Evolutionary conservation across 1,140 invertebrate genomes (phyloP).

Genomic region (Psix sp.): DNA sequence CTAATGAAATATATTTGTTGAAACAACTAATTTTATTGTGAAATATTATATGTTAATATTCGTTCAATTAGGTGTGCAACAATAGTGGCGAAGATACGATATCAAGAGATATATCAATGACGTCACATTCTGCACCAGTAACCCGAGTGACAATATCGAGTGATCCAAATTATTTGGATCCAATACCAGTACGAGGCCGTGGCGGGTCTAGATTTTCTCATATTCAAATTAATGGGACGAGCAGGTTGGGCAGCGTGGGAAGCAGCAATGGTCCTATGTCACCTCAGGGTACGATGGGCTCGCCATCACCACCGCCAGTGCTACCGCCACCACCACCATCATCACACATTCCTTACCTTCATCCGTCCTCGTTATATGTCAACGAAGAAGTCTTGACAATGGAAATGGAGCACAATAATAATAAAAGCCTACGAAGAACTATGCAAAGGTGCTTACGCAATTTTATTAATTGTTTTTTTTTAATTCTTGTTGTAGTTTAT

Average conservation of each 20-base stretch:
- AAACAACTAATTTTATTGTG: no score
- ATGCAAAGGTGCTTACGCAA: conserved; percentile 67
- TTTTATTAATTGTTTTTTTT: conserved; percentile 1
- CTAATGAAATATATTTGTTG: no score
- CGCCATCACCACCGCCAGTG: conserved; percentile 72
- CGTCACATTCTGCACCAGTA: conserved; percentile 64
- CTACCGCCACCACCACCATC: conserved; percentile 70
- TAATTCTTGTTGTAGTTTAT: neutral
- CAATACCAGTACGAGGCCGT: conserved; percentile 70
- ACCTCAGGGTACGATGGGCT: conserved; percentile 76
- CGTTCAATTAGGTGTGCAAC: conserved; percentile 71
- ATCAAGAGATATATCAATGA: conserved; percentile 70
- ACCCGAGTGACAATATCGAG: conserved; percentile 69
- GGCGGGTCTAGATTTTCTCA: conserved; percentile 66
- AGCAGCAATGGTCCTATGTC: conserved; percentile 79
- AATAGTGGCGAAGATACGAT: conserved; percentile 72
- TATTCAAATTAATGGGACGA: conserved; percentile 75
- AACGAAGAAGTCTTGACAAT: conserved; percentile 71
- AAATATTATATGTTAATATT: no score
- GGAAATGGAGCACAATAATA: conserved; percentile 74
- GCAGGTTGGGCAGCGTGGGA: conserved; percentile 71
- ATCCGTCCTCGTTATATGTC: conserved; percentile 72
- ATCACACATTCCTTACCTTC: conserved; percentile 58
- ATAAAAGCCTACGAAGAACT: conserved; percentile 69
- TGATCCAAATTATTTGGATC: conserved; percentile 77